Evolutionary conservation across 2,797 vertebrate species (phyloP), one percentile per base, ranked within the genome.

Genomic region (Hemibagrus guttatus): DNA sequence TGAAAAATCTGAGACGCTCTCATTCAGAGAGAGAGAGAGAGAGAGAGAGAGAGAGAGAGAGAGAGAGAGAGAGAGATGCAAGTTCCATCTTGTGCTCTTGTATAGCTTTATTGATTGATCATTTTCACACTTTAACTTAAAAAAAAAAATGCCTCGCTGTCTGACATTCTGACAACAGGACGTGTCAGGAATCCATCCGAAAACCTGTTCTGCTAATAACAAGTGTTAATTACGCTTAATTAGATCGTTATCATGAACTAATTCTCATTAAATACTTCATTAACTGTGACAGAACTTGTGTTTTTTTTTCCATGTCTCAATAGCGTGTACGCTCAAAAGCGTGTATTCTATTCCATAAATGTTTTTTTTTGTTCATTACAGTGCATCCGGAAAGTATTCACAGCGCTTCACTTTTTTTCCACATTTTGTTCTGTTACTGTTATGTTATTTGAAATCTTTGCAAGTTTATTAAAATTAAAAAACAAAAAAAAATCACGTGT

Each of bases 1-100:
- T 71, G 74, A 84, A 87, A 87, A 78, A 80, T 49, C 35, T 68
- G 52, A 83, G 49, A 35, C 17, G 13, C 49, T 42, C 61, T 52
- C 21, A 17, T 87, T 66, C 42, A 63, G 5, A 35, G 19, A 17
- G 42, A 54, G n/a, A 75, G 66, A 72, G n/a, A 58, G 31, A 26
- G 78, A 46, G 66, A 72, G n/a, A 58, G 28, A 26, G 78, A 61
- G 66, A 71, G n/a, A 58, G 28, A 26, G 78, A 61, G 46, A 52
- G 4, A 35, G 12, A 17, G 39, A 35, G n/a, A 74, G 66, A 72
- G n/a, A 58, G 28, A 26, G 78, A 63, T 9, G 12, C 12, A 17
- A 46, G 21, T 56, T 87, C 17, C 59, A 83, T 68, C 49, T 21
- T 56, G 19, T 21, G 75, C 39, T 58, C 63, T 3, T 6, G 23